Evolutionary conservation across 1,140 invertebrate species (phyloP).

Genomic region (Drosophila prosaltans): DNA sequence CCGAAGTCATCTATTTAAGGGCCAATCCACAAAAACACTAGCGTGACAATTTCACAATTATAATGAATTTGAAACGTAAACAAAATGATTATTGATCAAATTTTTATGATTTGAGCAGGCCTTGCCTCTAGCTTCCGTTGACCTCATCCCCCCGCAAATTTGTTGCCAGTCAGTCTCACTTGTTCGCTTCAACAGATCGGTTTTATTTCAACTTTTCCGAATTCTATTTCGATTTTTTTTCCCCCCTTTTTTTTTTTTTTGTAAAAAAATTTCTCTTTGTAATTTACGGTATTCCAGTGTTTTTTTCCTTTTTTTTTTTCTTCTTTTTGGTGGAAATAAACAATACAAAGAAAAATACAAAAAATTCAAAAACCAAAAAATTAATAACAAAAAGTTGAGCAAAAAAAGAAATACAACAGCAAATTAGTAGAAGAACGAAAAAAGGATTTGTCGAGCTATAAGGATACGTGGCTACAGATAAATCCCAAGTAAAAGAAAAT

Average conservation of each 20-base stretch:
- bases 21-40: neutral
- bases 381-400: neutral
- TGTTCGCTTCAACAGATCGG: constrained; percentile 28
- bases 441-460: neutral
- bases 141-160: neutral
- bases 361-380: neutral
- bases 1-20: constrained; percentile 32
- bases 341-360: neutral
- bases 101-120: neutral
- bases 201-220: constrained; percentile 36
- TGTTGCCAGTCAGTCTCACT: constrained; percentile 34
- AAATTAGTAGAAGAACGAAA: neutral
- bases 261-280: neutral
- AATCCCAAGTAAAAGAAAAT: constrained; percentile 24
- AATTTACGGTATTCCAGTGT: neutral
- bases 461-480: neutral
- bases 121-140: neutral
- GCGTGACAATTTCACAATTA: constrained; percentile 13
- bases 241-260: constrained; percentile 1
- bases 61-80: constrained; percentile 4
- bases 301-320: no score
- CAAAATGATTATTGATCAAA: neutral
- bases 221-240: constrained; percentile 21
- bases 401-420: neutral
- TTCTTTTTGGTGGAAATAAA: neutral